phyloP scores from a whole-genome alignment of 2,888 invertebrate genomes.

The Phortica magna region DNA sequence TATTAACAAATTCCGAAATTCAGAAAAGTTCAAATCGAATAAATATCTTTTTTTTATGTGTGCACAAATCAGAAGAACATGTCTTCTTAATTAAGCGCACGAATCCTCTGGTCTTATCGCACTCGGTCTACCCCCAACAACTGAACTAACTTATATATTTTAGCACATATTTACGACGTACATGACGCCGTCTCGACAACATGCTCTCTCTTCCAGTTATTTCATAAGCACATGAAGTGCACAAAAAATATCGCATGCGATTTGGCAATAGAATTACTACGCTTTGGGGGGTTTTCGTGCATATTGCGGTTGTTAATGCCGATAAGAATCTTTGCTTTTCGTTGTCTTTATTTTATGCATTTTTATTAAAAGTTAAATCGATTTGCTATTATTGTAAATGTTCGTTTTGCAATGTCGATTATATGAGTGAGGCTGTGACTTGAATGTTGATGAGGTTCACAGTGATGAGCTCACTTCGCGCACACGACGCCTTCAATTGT shows the following conservation, averaged over 20 bases:
- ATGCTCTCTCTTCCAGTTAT: not conserved
- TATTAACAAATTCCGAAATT: too few species aligned
- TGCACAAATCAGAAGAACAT: too few species aligned
- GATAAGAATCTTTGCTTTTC: conserved; percentile 4
- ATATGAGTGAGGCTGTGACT: not conserved
- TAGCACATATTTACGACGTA: too few species aligned
- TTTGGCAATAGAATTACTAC: not conserved
- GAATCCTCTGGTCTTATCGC: too few species aligned
- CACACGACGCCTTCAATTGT: conserved; percentile 13
- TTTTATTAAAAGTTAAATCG: conserved; percentile 1
- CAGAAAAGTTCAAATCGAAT: too few species aligned
- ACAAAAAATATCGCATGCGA: conserved; percentile 23
- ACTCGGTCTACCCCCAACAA: too few species aligned
- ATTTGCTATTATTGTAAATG: not conserved
- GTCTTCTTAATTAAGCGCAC: too few species aligned
- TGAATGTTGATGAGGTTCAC: not conserved
- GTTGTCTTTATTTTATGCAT: conserved; percentile 12
- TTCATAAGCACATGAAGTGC: not conserved
- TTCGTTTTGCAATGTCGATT: conserved; percentile 11
- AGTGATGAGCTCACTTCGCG: conserved; percentile 15
- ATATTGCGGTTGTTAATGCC: not conserved
- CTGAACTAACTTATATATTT: too few species aligned
- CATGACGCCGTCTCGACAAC: not conserved
- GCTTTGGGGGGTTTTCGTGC: not conserved
- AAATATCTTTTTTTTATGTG: too few species aligned